Conservation (phyloP, 1,140 invertebrate species). For the Stenopsyche tienmushanensis region DNA sequence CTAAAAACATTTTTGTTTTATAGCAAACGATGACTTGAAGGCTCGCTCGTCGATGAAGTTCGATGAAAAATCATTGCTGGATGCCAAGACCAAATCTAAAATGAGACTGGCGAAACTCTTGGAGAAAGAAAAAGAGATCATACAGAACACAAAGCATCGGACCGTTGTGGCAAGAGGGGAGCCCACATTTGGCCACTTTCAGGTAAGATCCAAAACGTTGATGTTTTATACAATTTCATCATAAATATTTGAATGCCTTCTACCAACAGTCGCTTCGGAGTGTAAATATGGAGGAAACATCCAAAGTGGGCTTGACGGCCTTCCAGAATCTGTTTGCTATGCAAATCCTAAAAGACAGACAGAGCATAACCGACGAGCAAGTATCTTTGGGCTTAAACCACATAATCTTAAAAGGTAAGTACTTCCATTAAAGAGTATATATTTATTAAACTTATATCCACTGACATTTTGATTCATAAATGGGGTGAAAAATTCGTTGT, state of each 20-base stretch:
- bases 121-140: slow-evolving; percentile 34
- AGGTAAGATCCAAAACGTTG: slow-evolving; percentile 20
- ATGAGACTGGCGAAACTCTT: slow-evolving; percentile 24
- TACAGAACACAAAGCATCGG: slow-evolving; percentile 8
- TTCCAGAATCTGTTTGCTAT: slow-evolving; percentile 49
- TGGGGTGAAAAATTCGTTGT: neutral
- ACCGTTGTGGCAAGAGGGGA: slow-evolving; percentile 29
- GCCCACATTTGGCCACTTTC: slow-evolving; percentile 39
- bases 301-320: slow-evolving; percentile 43
- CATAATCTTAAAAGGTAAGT: slow-evolving; percentile 27
- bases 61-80: slow-evolving; percentile 25
- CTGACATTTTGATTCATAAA: slow-evolving; percentile 5
- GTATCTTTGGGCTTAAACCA: slow-evolving; percentile 45
- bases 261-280: slow-evolving; percentile 44
- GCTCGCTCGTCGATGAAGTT: slow-evolving; percentile 12
- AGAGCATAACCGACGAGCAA: slow-evolving; percentile 47
- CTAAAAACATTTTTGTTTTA: slow-evolving; percentile 6
- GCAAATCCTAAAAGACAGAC: slow-evolving; percentile 47
- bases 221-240: no score
- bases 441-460: no score
- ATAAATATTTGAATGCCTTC: neutral
- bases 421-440: no score
- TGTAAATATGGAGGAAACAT: slow-evolving; percentile 43
- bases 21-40: slow-evolving; percentile 32
- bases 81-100: slow-evolving; percentile 27